phyloP scores from a whole-genome alignment of 92 coral and sea anemone genomes.

The Pocillopora grandis region DNA sequence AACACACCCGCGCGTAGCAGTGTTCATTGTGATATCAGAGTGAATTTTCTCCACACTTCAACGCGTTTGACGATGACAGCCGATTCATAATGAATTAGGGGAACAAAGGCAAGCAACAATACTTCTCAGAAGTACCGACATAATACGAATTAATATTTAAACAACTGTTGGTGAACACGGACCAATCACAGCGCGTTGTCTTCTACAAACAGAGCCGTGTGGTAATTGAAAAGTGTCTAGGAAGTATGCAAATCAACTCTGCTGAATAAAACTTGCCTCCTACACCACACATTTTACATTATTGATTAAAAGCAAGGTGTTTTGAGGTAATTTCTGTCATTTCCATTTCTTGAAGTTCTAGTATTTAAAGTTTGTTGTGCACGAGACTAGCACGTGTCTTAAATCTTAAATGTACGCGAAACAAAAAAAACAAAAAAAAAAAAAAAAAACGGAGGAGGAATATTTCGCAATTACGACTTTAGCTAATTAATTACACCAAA shows the following conservation, averaged over 20 bases:
- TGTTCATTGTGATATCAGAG: slow-evolving; percentile 46
- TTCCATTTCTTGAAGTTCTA: slow-evolving; percentile 6
- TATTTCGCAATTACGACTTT: not conserved
- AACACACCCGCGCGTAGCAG: not conserved
- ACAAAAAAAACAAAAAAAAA: too few species aligned
- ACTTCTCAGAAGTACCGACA: not conserved
- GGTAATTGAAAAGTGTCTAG: slow-evolving; percentile 76
- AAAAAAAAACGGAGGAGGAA: not conserved
- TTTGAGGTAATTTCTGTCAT: slow-evolving; percentile 2
- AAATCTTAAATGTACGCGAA: not conserved
- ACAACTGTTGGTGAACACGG: slow-evolving; percentile 28
- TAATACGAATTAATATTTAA: slow-evolving; percentile 55
- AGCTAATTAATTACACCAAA: slow-evolving; percentile 21
- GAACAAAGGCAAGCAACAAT: slow-evolving; percentile 21
- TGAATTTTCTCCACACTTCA: slow-evolving; percentile 78
- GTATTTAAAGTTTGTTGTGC: not conserved
- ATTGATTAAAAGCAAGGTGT: slow-evolving; percentile 46
- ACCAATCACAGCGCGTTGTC: slow-evolving; percentile 14
- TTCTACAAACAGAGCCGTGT: slow-evolving; percentile 52
- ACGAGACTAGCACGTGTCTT: not conserved
- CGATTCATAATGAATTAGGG: slow-evolving; percentile 39
- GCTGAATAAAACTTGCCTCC: not conserved
- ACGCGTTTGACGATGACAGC: slow-evolving; percentile 59
- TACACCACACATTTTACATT: slow-evolving; percentile 29
- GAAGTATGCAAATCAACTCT: slow-evolving; percentile 65